Percentiles rank a stretch among this genome's conserved stretches.
Conservation (phyloP, 92 coral and sea anemone genomes). For the Muricea muricata region DNA sequence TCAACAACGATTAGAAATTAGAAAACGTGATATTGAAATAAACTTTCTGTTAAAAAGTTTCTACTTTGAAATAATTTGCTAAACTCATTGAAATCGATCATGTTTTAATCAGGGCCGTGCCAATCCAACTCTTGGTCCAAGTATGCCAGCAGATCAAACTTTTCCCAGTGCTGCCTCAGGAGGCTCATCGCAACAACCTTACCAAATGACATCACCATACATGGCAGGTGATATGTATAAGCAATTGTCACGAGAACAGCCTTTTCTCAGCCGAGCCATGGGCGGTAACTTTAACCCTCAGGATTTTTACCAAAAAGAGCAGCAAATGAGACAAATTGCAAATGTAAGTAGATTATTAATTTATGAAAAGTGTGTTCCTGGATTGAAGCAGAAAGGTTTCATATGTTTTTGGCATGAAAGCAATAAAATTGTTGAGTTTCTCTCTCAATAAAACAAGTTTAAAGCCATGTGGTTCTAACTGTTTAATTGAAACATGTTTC, state of each 20-base stretch:
- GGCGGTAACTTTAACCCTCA: neutral
- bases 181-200: conserved; percentile 4
- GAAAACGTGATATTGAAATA: no score
- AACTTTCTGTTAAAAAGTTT: no score
- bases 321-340: conserved; percentile 38
- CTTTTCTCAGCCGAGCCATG: neutral
- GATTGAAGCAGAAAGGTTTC: no score
- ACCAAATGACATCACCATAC: conserved; percentile 32
- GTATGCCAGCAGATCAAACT: conserved; percentile 9
- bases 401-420: no score
- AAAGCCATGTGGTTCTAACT: no score
- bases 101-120: neutral
- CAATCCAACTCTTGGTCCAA: conserved; percentile 15
- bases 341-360: no score
- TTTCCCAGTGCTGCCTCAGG: neutral
- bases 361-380: no score
- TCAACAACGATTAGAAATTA: no score
- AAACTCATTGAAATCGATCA: neutral
- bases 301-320: conserved; percentile 32
- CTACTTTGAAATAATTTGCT: neutral
- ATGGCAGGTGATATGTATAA: conserved; percentile 24
- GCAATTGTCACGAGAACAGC: conserved; percentile 16
- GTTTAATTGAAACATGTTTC: neutral
- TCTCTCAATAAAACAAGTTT: no score
- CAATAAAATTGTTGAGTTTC: neutral